A percentile compares a stretch with the other conserved stretches of the same genome.
These are phyloP conservation scores for Meteorus sp. DNA, from an alignment of 1,140 invertebrate species.

Conservation along the genomic window DNA sequence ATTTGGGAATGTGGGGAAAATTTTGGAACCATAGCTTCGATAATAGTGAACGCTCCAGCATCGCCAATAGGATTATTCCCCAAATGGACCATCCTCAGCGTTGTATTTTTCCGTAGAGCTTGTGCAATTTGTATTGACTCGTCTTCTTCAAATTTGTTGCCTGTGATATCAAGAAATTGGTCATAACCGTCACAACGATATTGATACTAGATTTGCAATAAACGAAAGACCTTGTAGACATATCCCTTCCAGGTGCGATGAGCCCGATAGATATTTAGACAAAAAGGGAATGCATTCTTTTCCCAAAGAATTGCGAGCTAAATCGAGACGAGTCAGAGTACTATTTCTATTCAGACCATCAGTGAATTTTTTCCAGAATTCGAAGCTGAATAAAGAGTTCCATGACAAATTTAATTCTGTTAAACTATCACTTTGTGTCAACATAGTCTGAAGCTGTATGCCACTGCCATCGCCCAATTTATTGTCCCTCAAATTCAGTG, in stretches of 20 bases:
- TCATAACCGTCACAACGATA: background rate
- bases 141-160: constrained; percentile 40
- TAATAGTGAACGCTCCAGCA: constrained; percentile 36
- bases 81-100: constrained; percentile 39
- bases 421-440: constrained; percentile 42
- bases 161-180: constrained; percentile 29
- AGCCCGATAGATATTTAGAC: constrained; percentile 29
- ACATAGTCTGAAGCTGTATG: constrained; percentile 35
- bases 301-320: constrained; percentile 53
- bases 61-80: constrained; percentile 45
- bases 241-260: constrained; percentile 33
- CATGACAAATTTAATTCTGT: constrained; percentile 55
- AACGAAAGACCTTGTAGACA: constrained; percentile 37
- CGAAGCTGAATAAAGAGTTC: constrained; percentile 47
- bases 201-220: background rate
- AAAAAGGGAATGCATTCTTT: constrained; percentile 33
- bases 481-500: constrained; percentile 52
- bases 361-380: constrained; percentile 43
- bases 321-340: constrained; percentile 39
- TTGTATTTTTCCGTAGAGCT: constrained; percentile 39
- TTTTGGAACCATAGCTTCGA: constrained; percentile 30
- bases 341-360: constrained; percentile 38
- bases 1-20: constrained; percentile 34
- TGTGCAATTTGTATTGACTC: constrained; percentile 37
- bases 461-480: constrained; percentile 41